These are phyloP conservation scores for Bombus confusus DNA, from an alignment of 1,140 invertebrate species.

Conservation along the genomic window DNA sequence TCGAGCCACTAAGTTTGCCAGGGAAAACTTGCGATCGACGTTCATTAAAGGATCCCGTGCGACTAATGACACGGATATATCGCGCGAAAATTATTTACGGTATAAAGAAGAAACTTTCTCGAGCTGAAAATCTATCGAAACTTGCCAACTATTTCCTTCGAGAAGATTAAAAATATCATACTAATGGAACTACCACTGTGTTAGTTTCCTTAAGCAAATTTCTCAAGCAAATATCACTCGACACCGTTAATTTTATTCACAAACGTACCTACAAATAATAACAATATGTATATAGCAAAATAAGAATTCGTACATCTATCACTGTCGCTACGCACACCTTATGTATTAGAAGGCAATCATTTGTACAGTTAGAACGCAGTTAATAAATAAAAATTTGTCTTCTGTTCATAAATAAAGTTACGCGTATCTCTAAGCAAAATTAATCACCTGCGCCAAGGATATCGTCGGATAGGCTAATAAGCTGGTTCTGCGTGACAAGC, in stretches of 20 bases:
- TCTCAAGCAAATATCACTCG: background rate
- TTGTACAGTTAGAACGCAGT: no score
- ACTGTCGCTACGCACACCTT: rapidly evolving
- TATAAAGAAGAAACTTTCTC: background rate
- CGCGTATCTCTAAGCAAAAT: no score
- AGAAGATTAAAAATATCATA: background rate
- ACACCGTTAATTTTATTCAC: background rate
- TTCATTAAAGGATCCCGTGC: background rate
- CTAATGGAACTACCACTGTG: background rate
- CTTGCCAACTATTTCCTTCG: background rate
- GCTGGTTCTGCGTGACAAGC: no score
- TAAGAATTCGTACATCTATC: no score
- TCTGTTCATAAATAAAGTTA: no score
- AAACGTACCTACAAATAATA: background rate
- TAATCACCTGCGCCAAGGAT: no score
- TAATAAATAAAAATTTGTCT: no score
- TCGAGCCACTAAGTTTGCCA: background rate
- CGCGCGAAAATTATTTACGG: background rate
- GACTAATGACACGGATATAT: slow-evolving; percentile 13
- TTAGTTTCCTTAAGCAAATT: background rate
- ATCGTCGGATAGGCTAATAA: no score
- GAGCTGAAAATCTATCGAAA: background rate
- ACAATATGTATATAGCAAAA: no score
- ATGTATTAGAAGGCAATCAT: no score
- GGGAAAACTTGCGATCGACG: slow-evolving; percentile 5